Evolutionary conservation across 2,888 invertebrate species (phyloP).

Genomic region (Drosophila nigricruria): DNA sequence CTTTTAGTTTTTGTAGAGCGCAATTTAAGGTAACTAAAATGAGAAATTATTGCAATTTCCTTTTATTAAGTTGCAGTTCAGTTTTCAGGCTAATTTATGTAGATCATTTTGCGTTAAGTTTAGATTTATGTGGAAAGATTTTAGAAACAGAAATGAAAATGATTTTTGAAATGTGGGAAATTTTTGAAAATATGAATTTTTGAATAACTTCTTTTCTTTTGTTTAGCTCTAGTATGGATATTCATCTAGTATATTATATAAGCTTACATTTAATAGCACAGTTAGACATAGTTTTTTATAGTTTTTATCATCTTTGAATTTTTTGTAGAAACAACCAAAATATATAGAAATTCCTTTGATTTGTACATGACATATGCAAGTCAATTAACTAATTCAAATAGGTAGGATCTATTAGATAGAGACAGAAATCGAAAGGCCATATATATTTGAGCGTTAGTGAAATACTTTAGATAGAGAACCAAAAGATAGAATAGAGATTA

Average conservation of each 20-base stretch:
- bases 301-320: conserved; percentile 28
- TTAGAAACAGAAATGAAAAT: conserved; percentile 22
- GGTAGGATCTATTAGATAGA: conserved; percentile 26
- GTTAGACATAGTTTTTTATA: conserved; percentile 74
- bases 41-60: conserved; percentile 30
- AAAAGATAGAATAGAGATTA: neutral
- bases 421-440: conserved; percentile 18
- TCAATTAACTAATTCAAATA: conserved; percentile 29
- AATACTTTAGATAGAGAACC: conserved; percentile 6
- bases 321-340: conserved; percentile 34
- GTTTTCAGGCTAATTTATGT: conserved; percentile 12
- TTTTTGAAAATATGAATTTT: conserved; percentile 52
- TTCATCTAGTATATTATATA: conserved; percentile 52
- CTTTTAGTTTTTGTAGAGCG: conserved; percentile 42
- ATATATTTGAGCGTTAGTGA: conserved; percentile 27
- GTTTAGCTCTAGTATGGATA: conserved; percentile 44
- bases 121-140: conserved; percentile 11
- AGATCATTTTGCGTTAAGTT: conserved; percentile 10
- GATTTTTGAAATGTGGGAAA: conserved; percentile 26
- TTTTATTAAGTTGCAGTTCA: conserved; percentile 12
- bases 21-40: conserved; percentile 37
- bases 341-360: conserved; percentile 35
- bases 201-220: conserved; percentile 25
- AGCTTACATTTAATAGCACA: conserved; percentile 84
- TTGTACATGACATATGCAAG: conserved; percentile 59